These are phyloP conservation scores for Sakesphorus luctuosus DNA, from an alignment of 2,113 vertebrate genomes.

Conservation along the genomic window DNA sequence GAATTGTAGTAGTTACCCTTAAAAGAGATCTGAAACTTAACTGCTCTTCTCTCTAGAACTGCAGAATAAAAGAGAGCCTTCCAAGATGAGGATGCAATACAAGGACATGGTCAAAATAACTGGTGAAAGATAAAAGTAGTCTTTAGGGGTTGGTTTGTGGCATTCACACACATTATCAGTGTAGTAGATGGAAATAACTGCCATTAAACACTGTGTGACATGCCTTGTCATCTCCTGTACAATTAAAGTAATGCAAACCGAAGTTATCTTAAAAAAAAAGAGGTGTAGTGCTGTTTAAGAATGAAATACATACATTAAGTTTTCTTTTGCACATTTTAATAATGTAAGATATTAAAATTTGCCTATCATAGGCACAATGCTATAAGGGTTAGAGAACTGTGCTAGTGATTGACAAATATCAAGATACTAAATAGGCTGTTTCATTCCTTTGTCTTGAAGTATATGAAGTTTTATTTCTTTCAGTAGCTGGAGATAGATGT, in stretches of 20 bases:
- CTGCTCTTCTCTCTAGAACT: neutral
- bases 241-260: neutral
- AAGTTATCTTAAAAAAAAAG: neutral
- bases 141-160: neutral
- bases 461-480: neutral
- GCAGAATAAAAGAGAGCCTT: neutral
- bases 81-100: neutral
- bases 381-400: neutral
- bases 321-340: neutral
- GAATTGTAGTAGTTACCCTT: neutral
- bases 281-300: neutral
- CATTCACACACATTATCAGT: neutral
- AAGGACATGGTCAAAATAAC: neutral
- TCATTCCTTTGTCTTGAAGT: neutral
- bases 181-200: neutral
- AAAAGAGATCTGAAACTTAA: neutral
- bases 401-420: neutral
- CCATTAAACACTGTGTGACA: neutral
- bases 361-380: neutral
- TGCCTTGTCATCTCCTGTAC: neutral
- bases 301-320: neutral
- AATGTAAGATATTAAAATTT: neutral
- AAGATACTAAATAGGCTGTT: neutral
- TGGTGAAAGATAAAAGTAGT: neutral
- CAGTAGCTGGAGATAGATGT: neutral